Base-by-base conservation (phyloP, 1,140 invertebrate species). In the Thaumetopoea pityocampa region DNA sequence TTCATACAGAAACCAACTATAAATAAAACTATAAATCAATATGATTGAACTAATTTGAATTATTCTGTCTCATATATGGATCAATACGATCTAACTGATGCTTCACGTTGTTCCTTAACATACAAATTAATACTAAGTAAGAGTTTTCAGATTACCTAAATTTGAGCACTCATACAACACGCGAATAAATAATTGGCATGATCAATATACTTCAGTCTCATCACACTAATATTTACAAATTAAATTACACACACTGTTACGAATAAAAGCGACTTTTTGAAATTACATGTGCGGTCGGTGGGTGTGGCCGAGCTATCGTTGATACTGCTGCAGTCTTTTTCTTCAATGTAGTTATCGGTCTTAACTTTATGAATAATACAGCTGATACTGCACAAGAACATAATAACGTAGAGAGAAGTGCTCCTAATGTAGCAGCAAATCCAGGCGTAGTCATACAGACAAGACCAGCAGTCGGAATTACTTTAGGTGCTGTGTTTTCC, bases 401-500 rank as follows among this genome's bases (percentile, higher is more conserved):
- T 10, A 96, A 79, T 28, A 97, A 82, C 24, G 96, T 92, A 26
- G 89, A 90, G 15, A 96, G 85, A 2, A 97, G 86, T 6, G 96
- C 87, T 17, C 95, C 88, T 4, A 97, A 85, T 4, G 94, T 94
- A 3, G 94, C 91, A 18, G 94, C 92, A 69, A 97, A 96, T 0
- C 94, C 93, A 6, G 94, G 92, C 1, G 94, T 95, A 1, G 95
- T 96, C 93, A 97, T 96, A 73, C 95, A 97, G 37, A 97, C 95
- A 48, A 95, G 85, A 11, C 85, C 85, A 2, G 92, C 91, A 58
- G 92, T 91, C 1, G 93, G 88, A 78, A 93, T 90, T 0, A 92
- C 91, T 51, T 89, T 89, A 4, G 89, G 86, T 3, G 85, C 70
- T 18, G 87, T 84, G 3, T 64, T 86, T 51, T 86, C 86, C 28